Percentiles rank a stretch among this genome's conserved stretches.
phyloP scores from a whole-genome alignment of 2,113 vertebrate genomes.

The Hemiscyllium ocellatum region DNA sequence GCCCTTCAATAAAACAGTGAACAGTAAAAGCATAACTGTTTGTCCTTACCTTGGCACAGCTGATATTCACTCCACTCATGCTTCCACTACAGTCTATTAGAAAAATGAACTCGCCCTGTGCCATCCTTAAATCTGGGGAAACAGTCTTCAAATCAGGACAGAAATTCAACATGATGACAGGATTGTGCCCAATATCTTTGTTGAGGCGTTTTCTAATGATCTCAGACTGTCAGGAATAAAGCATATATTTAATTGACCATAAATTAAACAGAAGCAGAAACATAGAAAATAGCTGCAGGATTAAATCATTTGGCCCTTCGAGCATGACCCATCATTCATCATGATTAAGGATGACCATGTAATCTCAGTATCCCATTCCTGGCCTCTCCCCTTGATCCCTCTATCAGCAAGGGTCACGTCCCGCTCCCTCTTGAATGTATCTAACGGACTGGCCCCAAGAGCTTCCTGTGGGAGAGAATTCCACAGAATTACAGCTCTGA shows the following conservation, averaged over 20 bases:
- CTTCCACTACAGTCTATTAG: conserved; percentile 84
- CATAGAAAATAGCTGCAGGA: background rate
- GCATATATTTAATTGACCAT: background rate
- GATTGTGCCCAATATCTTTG: conserved; percentile 88
- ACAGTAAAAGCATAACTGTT: no score
- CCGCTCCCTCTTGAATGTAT: no score
- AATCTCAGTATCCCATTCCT: no score
- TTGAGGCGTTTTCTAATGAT: conserved; percentile 82
- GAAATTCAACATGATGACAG: conserved; percentile 89
- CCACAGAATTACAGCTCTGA: no score
- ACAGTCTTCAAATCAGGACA: conserved; percentile 73
- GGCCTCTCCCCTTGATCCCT: no score
- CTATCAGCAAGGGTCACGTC: no score
- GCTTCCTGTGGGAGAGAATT: no score
- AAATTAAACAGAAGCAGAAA: no score
- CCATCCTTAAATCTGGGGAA: conserved; percentile 65
- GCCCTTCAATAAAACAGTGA: background rate
- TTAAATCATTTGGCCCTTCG: no score
- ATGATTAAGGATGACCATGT: no score
- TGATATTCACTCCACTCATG: conserved; percentile 73
- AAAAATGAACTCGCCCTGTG: conserved; percentile 87
- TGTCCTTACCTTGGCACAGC: conserved; percentile 66
- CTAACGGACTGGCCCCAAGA: no score
- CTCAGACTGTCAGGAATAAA: conserved; percentile 61
- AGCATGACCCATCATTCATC: no score